A percentile compares a stretch with the other conserved stretches of the same genome.
phyloP scores from a whole-genome alignment of 2,797 vertebrate genomes.

The Oreortyx pictus region DNA sequence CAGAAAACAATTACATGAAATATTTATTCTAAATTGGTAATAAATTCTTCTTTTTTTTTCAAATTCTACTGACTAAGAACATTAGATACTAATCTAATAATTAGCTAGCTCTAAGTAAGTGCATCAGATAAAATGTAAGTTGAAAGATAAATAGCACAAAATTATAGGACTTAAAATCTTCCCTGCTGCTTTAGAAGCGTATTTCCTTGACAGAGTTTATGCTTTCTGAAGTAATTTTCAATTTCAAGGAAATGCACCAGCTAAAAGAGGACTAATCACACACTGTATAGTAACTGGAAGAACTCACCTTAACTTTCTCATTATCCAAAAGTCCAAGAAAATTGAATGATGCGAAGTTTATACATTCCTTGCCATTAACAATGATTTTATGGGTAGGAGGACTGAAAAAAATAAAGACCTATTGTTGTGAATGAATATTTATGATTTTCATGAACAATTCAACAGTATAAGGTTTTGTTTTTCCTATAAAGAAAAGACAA shows the following conservation, averaged over 20 bases:
- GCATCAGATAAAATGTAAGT: neutral
- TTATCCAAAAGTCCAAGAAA: conserved; percentile 95
- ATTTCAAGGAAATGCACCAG: neutral
- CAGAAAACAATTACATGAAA: neutral
- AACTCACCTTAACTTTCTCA: conserved; percentile 92
- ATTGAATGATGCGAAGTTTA: conserved; percentile 97
- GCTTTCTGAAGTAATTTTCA: neutral
- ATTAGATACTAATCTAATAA: neutral
- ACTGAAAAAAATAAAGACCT: conserved; percentile 75
- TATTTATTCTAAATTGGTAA: neutral
- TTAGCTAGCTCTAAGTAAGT: neutral
- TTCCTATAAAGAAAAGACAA: neutral
- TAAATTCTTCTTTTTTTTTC: neutral
- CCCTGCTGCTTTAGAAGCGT: neutral
- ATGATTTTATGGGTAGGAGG: conserved; percentile 91
- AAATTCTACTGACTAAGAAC: too few species aligned
- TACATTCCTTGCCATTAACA: conserved; percentile 93
- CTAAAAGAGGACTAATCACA: neutral
- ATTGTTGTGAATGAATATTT: neutral
- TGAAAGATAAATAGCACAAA: neutral
- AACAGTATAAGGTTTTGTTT: neutral
- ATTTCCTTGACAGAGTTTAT: neutral
- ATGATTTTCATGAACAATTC: neutral
- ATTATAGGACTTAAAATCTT: neutral
- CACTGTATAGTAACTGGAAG: neutral